These are phyloP conservation scores for Ginglymostoma cirratum DNA, from an alignment of 2,113 vertebrate species.

Conservation along the genomic window DNA sequence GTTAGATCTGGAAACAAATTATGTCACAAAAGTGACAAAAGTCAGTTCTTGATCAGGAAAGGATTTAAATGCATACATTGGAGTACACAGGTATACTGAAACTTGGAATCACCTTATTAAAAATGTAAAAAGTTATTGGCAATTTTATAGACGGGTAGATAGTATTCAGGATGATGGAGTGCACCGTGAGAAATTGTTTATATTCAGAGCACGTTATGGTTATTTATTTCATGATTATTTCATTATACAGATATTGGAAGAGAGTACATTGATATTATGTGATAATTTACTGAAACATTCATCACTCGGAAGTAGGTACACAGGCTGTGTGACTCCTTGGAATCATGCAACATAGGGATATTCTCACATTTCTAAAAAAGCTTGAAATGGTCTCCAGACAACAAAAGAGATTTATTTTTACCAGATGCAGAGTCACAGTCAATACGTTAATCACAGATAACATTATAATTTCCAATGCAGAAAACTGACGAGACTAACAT, in stretches of 20 bases:
- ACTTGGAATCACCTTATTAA: background rate
- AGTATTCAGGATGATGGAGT: background rate
- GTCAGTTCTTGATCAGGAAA: background rate
- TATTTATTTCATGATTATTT: conserved; percentile 29
- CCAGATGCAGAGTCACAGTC: background rate
- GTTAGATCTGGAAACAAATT: background rate
- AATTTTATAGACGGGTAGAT: background rate
- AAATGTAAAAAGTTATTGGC: background rate
- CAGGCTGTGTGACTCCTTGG: background rate
- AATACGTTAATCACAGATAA: background rate
- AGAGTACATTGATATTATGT: conserved; percentile 23
- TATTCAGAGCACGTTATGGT: background rate
- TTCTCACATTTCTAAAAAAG: background rate
- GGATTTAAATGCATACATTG: background rate
- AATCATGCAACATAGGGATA: background rate
- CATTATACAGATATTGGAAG: conserved; percentile 5
- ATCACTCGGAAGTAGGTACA: background rate
- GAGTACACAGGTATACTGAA: background rate
- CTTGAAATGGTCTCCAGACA: background rate
- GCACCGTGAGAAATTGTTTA: background rate
- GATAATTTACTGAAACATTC: background rate
- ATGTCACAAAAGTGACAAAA: background rate
- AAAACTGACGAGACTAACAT: background rate
- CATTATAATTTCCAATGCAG: background rate
- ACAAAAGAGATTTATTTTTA: background rate